A percentile compares a stretch with the other conserved stretches of the same genome.
These are phyloP conservation scores for Cygnus buccinator DNA, from an alignment of 2,113 vertebrate species.

Conservation along the genomic window DNA sequence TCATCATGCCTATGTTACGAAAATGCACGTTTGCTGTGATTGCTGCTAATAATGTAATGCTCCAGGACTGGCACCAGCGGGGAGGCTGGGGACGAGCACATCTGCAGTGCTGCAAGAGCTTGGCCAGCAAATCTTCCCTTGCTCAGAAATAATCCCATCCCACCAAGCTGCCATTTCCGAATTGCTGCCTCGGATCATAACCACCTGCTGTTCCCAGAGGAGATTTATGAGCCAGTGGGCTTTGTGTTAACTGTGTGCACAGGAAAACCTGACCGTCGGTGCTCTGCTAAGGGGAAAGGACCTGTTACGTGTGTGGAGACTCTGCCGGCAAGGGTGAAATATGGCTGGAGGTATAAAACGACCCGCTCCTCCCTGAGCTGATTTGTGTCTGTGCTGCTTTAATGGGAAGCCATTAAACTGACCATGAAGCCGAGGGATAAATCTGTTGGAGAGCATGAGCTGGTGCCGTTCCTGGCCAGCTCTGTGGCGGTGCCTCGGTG, in stretches of 20 bases:
- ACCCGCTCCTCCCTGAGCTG: background rate
- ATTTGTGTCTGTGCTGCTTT: background rate
- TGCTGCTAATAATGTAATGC: background rate
- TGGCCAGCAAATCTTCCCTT: background rate
- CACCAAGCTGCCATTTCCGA: background rate
- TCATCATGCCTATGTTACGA: background rate
- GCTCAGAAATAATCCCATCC: background rate
- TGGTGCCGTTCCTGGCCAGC: background rate
- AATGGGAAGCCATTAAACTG: constrained; percentile 17
- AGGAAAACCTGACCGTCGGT: background rate
- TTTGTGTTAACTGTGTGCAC: background rate
- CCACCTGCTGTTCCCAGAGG: background rate
- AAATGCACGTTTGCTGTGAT: background rate
- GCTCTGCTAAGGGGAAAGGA: background rate
- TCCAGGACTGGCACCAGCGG: background rate
- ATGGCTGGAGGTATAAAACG: background rate
- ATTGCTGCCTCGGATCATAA: background rate
- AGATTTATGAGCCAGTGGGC: background rate
- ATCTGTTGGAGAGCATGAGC: background rate
- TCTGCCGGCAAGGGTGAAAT: background rate
- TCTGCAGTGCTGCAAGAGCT: background rate
- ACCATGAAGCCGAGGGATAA: background rate
- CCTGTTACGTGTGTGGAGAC: background rate
- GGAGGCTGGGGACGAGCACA: background rate
- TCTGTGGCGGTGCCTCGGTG: fast-evolving